Base-by-base conservation (phyloP, 2,888 invertebrate genomes). In the Xylocampa areola region DNA sequence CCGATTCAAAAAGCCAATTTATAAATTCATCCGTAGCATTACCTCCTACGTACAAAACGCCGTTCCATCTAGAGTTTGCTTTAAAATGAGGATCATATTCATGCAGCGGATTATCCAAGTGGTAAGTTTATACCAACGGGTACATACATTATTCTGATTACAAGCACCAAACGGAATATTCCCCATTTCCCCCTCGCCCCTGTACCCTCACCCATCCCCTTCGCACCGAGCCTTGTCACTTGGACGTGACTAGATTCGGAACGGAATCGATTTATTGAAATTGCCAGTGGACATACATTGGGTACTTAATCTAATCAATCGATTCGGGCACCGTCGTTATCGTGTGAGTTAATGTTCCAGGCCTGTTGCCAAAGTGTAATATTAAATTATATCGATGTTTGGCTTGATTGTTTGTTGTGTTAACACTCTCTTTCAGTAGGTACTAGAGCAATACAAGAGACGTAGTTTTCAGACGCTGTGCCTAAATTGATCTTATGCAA, bases 191-290 rank as follows among this genome's bases (percentile, higher is more conserved):
- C 50, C 63, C 68, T 53, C 59, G 64, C 54, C 47, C 39, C 44
- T 55, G 43, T 23, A 47, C 52, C 58, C 54, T 39, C 11, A 11
- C 69, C 55, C 54, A 50, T 54, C 59, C 49, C 36, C 35, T 40
- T 17, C 55, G 44, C 49, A 52, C 69, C 59, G 51, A 66, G 51
- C 51, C 67, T 62, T 70, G 73, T 66, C 76, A 73, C 75, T 72
- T 43, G 70, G 70, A 86, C 86, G 86, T 85, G 86, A 85, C 84
- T 79, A 76, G 84, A 82, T 81, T 83, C 73, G 54, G 73, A 65
- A 71, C 55, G 48, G 70, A 65, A 77, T 81, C 85, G 80, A 86
- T 86, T 81, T 84, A 86, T 85, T 81, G 81, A 82, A 84, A 84
- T 82, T 67, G 79, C 68, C 72, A 67, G 65, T 77, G 80, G 81